Base-by-base conservation (phyloP, 2,113 vertebrate species). In the Lycocorax pyrrhopterus region DNA sequence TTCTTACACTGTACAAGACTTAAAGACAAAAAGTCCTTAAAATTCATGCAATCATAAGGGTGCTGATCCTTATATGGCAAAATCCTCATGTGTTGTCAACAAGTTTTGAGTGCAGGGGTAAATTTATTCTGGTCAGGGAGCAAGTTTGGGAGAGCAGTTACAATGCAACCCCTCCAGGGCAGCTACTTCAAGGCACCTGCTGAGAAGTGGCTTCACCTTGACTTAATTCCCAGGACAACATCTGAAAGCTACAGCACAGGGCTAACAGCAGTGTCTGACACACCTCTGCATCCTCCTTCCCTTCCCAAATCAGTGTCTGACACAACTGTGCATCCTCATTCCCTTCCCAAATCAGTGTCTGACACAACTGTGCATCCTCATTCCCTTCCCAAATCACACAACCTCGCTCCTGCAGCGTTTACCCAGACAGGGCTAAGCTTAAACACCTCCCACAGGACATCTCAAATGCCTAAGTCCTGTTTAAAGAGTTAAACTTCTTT, bases 81-180 rank as follows among this genome's bases (percentile, higher is more conserved):
- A 81, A 51, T 17, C 67, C 59, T 23, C 9, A 5, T 0, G 0
- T 33, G 62, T 7, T n/a, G 4, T 22, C 30, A 30, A 29, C 4
- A 49, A 10, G 26, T 27, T 80, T 71, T 75, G 35, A 60, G 35
- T 1, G 1, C 1, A 8, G 16, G 7, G 6, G 19, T 2, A 4
- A 63, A 52, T 72, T 80, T 46, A 19, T 41, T 43, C 46, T 20
- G 77, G 20, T 5, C 55, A 77, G 26, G 49, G 17, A 60, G 25
- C 12, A 53, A 35, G 5, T 62, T 2, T 74, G 68, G 12, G 37
- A 59, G 18, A 80, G 32, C 27, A 69, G 53, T 12, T 46, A 33
- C 17, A 72, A 1, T 0, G 6, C 10, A 32, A 2, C 10, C 6
- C 25, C 33, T 46, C 16, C 21, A 47, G 49, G 21, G 43, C 71